A percentile compares a stretch with the other conserved stretches of the same genome.
Evolutionary conservation across 2,888 invertebrate genomes (phyloP).

Genomic region (Sinopyrophorus schimmeli): DNA sequence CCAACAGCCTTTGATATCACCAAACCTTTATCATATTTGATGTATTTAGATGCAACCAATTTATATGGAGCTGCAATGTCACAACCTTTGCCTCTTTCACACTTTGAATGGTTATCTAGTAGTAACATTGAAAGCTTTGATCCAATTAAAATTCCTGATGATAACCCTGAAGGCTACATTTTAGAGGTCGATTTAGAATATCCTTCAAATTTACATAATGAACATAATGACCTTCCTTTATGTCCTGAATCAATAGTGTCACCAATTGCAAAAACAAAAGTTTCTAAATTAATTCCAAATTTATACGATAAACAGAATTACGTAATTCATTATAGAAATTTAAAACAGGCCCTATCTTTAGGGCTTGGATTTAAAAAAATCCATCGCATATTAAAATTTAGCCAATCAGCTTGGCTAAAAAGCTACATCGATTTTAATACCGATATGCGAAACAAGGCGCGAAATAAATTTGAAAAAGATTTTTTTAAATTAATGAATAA

Average conservation of each 20-base stretch:
- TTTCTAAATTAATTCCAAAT: slow-evolving; percentile 38
- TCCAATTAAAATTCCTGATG: background rate
- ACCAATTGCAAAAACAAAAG: slow-evolving; percentile 26
- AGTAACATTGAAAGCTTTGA: slow-evolving; percentile 6
- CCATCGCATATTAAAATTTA: slow-evolving; percentile 43
- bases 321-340: slow-evolving; percentile 41
- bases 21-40: slow-evolving; percentile 36
- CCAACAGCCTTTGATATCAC: too few relatives aligned
- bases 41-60: slow-evolving; percentile 45
- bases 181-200: slow-evolving; percentile 43
- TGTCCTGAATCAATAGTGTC: slow-evolving; percentile 37
- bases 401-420: slow-evolving; percentile 46
- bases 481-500: slow-evolving; percentile 52
- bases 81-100: slow-evolving; percentile 1
- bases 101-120: slow-evolving; percentile 6
- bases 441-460: slow-evolving; percentile 35
- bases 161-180: slow-evolving; percentile 37
- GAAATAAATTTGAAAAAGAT: slow-evolving; percentile 49
- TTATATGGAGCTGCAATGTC: slow-evolving; percentile 35
- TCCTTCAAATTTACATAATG: slow-evolving; percentile 35
- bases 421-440: slow-evolving; percentile 45
- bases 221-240: slow-evolving; percentile 44
- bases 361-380: slow-evolving; percentile 42
- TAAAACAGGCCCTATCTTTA: slow-evolving; percentile 42
- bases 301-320: slow-evolving; percentile 40